Base-by-base conservation (phyloP, 1,140 invertebrate genomes). In the Pomacea maculata region DNA sequence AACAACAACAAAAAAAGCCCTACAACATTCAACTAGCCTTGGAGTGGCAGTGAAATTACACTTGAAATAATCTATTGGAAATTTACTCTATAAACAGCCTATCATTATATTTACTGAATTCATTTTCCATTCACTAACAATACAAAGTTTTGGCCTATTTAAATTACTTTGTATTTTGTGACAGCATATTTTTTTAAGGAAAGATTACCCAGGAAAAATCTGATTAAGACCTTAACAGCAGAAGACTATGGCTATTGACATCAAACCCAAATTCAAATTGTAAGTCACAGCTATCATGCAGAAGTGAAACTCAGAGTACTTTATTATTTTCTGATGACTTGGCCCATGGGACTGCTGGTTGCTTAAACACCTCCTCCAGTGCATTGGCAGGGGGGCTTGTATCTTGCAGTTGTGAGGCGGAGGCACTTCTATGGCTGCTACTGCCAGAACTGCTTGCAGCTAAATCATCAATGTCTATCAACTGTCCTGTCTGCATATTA, bases 381-480 rank as follows among this genome's bases (percentile, higher is more conserved):
- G 81, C 45, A 21, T 45, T 78, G 68, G 68, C 19, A 17, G 77
- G 72, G 14, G 68, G 71, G 19, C 78, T 78, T 21, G 79, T 61
- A 54, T 80, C 72, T 25, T 77, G 72, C 64, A 71, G 34, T 65
- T 83, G 57, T 15, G 61, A n/a, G 75, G 61, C 68, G 81, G 80
- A 29, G 81, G 84, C 29, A 25, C n/a, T 77, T 73, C 71, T 73
- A 45, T 55, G 76, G 70, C 25, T 79, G 81, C 61, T 65, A 52
- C 54, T 77, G 15, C 65, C 65, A 68, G 80, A 34, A 78, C 75
- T 78, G 85, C 81, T 67, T 84, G 81, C 80, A 83, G 82, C 57
- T 83, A 81, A 76, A 76, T 83, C 80, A 52, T 78, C 83, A 67
- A 84, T 78, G 63, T 79, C 54, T 73, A 84, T 84, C 68, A 84